Percentiles rank a stretch among this genome's conserved stretches.
phyloP scores from a whole-genome alignment of 2,797 vertebrate genomes.

The Acanthopagrus latus region DNA sequence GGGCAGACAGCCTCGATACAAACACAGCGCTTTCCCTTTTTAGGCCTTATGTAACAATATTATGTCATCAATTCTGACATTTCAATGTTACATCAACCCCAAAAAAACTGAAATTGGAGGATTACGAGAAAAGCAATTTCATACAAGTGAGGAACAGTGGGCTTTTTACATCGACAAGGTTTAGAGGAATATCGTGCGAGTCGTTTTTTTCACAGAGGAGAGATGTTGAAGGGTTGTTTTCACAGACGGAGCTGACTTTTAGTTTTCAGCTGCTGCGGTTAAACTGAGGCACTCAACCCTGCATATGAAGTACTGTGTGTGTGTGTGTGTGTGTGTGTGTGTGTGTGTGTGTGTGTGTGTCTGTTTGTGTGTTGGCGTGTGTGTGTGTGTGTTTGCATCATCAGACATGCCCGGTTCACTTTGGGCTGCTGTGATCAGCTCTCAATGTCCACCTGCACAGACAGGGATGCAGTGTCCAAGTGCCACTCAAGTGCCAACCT shows the following conservation, averaged over 20 bases:
- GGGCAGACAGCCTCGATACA: constrained; percentile 21
- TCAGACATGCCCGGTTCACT: constrained; percentile 44
- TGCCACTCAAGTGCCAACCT: constrained; percentile 38
- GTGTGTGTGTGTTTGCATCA: constrained; percentile 38
- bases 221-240: not conserved
- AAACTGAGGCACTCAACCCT: constrained; percentile 17
- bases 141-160: not conserved
- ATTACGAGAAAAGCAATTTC: constrained; percentile 31
- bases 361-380: constrained; percentile 2
- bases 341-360: not conserved
- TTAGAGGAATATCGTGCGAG: not conserved
- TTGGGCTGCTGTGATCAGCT: constrained; percentile 62
- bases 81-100: constrained; percentile 33
- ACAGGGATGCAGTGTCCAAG: constrained; percentile 27
- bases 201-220: not conserved
- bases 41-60: constrained; percentile 55
- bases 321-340: not conserved
- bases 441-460: constrained; percentile 51
- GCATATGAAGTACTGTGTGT: constrained; percentile 12
- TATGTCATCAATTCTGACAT: constrained; percentile 56
- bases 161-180: not conserved
- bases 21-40: constrained; percentile 45
- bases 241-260: constrained; percentile 4
- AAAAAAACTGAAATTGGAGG: constrained; percentile 33
- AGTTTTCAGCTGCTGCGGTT: not conserved